These are phyloP conservation scores for Drosophila putrida DNA, from an alignment of 2,888 invertebrate species.

Conservation along the genomic window DNA sequence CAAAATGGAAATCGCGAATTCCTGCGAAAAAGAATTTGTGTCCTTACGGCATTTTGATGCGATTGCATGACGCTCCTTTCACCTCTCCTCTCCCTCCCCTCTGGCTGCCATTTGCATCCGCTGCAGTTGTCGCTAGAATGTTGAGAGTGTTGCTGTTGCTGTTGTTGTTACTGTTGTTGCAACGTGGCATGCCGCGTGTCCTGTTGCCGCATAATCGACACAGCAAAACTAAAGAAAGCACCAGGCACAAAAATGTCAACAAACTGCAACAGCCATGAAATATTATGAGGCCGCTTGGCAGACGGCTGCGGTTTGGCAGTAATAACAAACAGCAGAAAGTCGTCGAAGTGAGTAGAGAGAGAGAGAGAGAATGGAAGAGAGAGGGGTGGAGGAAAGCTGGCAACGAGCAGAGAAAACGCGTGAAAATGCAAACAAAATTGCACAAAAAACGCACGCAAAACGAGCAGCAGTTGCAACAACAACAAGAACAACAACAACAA, in stretches of 20 bases:
- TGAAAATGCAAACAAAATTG: constrained; percentile 55
- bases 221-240: constrained; percentile 32
- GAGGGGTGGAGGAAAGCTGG: neutral
- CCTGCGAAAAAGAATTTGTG: neutral
- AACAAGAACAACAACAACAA: constrained; percentile 1
- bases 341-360: constrained; percentile 11
- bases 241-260: constrained; percentile 64
- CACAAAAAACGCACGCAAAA: constrained; percentile 53
- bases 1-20: constrained; percentile 13
- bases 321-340: constrained; percentile 58
- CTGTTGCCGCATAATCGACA: constrained; percentile 65
- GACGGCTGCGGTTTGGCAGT: constrained; percentile 59
- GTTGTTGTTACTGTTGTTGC: constrained; percentile 2
- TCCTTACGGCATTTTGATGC: constrained; percentile 10
- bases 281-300: constrained; percentile 69
- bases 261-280: constrained; percentile 74
- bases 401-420: constrained; percentile 44
- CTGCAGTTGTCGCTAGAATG: constrained; percentile 26
- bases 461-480: constrained; percentile 31
- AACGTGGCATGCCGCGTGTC: constrained; percentile 31
- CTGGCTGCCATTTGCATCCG: constrained; percentile 36
- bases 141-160: neutral
- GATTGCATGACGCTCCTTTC: neutral
- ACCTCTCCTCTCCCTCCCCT: neutral
- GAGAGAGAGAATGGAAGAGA: too few species aligned